Evolutionary conservation across 2,888 invertebrate species (phyloP), one percentile per base, ranked within the genome.

Genomic region (Hirtodrosophila confusa): DNA sequence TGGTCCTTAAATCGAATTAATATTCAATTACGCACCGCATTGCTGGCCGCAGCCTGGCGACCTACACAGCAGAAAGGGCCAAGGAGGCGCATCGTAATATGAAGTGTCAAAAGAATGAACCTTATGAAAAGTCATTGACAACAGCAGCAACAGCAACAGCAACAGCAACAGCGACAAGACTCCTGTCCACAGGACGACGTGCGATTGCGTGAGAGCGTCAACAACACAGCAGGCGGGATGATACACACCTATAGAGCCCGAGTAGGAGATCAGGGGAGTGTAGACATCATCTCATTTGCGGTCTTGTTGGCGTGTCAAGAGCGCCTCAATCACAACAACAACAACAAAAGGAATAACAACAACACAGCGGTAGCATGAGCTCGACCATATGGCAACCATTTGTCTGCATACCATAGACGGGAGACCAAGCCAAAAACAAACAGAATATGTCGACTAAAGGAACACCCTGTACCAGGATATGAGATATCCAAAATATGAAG

Each of bases 241-340:
- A n/a, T 12, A 47, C 53, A 70, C 74, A 60, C 60, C 60, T 44
- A 31, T 41, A 51, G 41, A 37, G 39, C n/a, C 33, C 31, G 29
- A 10, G n/a, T 11, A 9, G 27, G 37, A 11, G n/a, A 11, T 35
- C 12, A 9, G 5, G 9, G 11, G 9, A 24, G 27, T 10, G 23
- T 27, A 45, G 54, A 69, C 64, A 80, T 69, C 77, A 78, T 86
- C 88, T 82, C 88, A 87, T 88, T 87, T 88, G 86, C 49, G 88
- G 84, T 70, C 73, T 61, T 72, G 72, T 69, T 75, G 88, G 61
- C 78, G 73, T 88, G 88, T 87, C 87, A 70, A 78, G 62, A 75
- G 73, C 64, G 54, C 43, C 39, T 62, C 54, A 68, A 62, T 43
- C 49, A 50, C 50, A 41, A 40, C 23, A 55, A 27, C 39, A 44